Percentiles rank a stretch among this genome's conserved stretches.
Conservation (phyloP, 2,113 vertebrate genomes). For the Varanus komodoensis region DNA sequence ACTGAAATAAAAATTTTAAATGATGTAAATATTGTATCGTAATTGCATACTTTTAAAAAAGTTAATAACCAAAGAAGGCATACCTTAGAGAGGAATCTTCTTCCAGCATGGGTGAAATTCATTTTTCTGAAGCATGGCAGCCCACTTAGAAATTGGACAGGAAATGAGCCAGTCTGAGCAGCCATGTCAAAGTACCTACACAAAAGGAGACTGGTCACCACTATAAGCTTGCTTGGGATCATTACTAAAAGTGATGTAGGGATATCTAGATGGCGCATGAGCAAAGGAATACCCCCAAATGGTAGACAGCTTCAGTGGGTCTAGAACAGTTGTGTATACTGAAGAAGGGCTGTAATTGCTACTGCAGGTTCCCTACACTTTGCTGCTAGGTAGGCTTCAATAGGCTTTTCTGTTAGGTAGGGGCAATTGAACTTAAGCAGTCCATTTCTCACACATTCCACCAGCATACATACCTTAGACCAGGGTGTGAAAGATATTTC, state of each 20-base stretch:
- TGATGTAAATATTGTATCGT: constrained; percentile 82
- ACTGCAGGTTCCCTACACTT: neutral
- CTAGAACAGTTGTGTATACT: neutral
- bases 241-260: constrained; percentile 24
- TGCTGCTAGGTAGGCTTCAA: neutral
- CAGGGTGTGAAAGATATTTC: neutral
- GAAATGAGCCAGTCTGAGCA: neutral
- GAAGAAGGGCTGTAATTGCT: constrained; percentile 25
- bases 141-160: rapidly evolving
- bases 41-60: constrained; percentile 67
- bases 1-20: constrained; percentile 73
- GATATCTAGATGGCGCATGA: neutral
- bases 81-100: constrained; percentile 75
- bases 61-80: constrained; percentile 79
- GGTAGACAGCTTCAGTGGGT: neutral
- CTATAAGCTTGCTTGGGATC: neutral
- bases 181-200: neutral
- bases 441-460: neutral
- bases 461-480: neutral
- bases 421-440: neutral
- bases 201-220: neutral
- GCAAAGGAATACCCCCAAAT: neutral
- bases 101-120: constrained; percentile 42
- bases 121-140: constrained; percentile 26
- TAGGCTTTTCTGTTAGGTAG: neutral